Evolutionary conservation across 2,888 invertebrate species (phyloP).

Genomic region (Rotaria macrura): DNA sequence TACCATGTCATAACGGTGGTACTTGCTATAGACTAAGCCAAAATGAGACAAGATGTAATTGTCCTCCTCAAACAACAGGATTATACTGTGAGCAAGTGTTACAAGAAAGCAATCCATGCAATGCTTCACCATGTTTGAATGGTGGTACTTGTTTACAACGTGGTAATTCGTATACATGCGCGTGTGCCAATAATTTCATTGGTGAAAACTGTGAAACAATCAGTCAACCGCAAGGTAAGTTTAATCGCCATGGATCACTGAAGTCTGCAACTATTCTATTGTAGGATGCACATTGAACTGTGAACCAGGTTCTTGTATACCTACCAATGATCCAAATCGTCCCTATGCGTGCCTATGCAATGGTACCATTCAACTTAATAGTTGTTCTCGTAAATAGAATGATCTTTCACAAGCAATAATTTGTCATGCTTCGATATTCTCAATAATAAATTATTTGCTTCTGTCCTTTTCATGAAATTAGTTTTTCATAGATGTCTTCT

Average conservation of each 20-base stretch:
- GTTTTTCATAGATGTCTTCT: no score
- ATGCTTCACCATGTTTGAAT: not conserved
- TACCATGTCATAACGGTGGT: not conserved
- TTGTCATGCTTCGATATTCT: not conserved
- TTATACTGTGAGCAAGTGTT: not conserved
- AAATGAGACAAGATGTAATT: not conserved
- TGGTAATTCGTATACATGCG: not conserved
- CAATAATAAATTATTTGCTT: no score
- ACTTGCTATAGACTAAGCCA: not conserved
- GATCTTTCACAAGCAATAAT: not conserved
- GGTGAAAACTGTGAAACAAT: not conserved
- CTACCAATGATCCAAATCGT: not conserved
- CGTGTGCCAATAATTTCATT: not conserved
- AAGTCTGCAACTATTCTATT: not conserved
- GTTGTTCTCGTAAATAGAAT: not conserved
- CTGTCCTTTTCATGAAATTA: not conserved
- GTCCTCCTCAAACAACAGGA: not conserved
- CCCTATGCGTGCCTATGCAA: not conserved
- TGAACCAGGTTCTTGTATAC: not conserved
- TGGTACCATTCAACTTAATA: not conserved
- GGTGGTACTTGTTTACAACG: not conserved
- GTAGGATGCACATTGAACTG: not conserved
- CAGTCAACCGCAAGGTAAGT: not conserved
- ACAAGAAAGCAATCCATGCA: not conserved
- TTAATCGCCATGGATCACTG: no score